Evolutionary conservation across 2,888 invertebrate species (phyloP), one percentile per base, ranked within the genome.

Genomic region (Philereme transversata): DNA sequence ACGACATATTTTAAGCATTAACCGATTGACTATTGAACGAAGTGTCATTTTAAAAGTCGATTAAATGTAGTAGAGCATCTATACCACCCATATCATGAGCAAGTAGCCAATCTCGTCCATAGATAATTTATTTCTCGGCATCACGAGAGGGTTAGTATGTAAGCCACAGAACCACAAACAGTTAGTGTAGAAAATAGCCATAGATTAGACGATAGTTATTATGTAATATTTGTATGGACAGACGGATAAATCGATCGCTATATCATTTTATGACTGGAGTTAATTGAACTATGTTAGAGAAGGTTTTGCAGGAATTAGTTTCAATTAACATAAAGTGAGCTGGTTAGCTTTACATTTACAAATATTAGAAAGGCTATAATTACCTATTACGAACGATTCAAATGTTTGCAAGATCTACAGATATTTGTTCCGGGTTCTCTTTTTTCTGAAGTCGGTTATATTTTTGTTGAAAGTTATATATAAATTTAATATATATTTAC

Each of bases 121-220:
- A 84, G 83, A 88, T 90, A 90, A 89, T 90, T 88, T 90, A 90
- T 90, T 84, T 86, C 79, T 77, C 77, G 75, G 74, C 86, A 87
- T 88, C 90, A 90, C 87, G 89, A 86, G 83, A 87, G 86, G 85
- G 65, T 60, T 63, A 55, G 55, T 38, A 49, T 60, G 55, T 51
- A 38, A 38, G 40, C 46, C 50, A 62, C 50, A 57, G 61, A 57
- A 4, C 11, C 33, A 47, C 5, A 7, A 41, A 47, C 34, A 62
- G 43, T 54, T 56, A 53, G 8, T 46, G 11, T 58, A 45, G 7
- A 43, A 33, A 47, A 9, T 22, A n/a, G 22, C 40, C 40, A 43
- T n/a, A 33, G 52, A 43, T 44, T 48, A 51, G 33, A 7, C 22
- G 4, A 36, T 2, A 58, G 51, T 48, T 36, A 38, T 10, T 49